Evolutionary conservation across 2,888 invertebrate species (phyloP).

Genomic region (Heteropelma amictum): DNA sequence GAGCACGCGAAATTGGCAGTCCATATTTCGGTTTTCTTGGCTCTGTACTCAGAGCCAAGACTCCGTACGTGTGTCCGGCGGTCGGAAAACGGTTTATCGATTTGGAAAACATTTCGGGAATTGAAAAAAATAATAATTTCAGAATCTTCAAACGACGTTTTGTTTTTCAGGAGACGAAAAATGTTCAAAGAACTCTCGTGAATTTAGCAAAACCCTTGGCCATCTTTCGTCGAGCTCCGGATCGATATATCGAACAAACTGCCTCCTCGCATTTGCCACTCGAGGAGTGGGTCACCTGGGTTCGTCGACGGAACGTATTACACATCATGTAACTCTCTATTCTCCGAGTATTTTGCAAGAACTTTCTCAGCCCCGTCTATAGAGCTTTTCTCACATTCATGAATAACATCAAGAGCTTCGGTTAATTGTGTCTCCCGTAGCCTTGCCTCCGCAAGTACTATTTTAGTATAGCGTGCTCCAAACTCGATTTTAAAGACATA

Average conservation of each 20-base stretch:
- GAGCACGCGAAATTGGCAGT: too few relatives aligned
- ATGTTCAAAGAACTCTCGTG: too few relatives aligned
- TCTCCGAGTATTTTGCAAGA: conserved; percentile 11
- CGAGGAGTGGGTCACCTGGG: conserved; percentile 63
- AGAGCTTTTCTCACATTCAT: conserved; percentile 9
- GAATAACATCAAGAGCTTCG: background rate
- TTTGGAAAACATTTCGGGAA: too few relatives aligned
- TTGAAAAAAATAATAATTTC: too few relatives aligned
- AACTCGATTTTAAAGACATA: background rate
- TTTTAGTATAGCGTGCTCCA: background rate
- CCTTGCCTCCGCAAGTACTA: background rate
- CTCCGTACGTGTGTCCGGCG: too few relatives aligned
- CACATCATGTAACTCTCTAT: conserved; percentile 5
- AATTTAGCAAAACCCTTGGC: conserved; percentile 38
- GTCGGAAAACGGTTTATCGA: too few relatives aligned
- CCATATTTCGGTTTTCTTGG: too few relatives aligned
- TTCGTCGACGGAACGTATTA: conserved; percentile 27
- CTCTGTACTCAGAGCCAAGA: too few relatives aligned
- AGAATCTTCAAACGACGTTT: background rate
- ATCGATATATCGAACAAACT: conserved; percentile 73
- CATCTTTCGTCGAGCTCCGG: conserved; percentile 59
- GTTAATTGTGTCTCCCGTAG: conserved; percentile 6
- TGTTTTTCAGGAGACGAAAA: background rate
- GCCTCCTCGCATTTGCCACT: background rate
- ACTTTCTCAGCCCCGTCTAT: background rate